A percentile compares a stretch with the other conserved stretches of the same genome.
phyloP scores from a whole-genome alignment of 2,797 vertebrate species.

The Tiaroga cobitis region DNA sequence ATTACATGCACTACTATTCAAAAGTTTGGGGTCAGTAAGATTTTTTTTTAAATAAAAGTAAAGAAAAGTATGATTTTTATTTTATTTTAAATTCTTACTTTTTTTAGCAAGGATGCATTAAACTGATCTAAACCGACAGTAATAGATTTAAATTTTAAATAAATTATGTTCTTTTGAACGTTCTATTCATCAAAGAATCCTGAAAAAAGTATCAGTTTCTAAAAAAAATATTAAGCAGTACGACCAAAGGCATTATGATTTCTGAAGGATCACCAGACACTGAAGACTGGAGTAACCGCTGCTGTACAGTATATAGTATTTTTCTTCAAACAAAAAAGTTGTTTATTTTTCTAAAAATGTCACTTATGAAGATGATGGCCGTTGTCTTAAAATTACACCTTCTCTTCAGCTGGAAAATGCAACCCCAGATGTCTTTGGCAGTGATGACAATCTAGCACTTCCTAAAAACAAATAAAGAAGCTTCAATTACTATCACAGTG shows the following conservation, averaged over 20 bases:
- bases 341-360: neutral
- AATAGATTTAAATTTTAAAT: neutral
- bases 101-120: neutral
- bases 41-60: neutral
- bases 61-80: neutral
- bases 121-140: neutral
- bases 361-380: neutral
- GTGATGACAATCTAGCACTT: slow-evolving; percentile 4
- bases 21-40: neutral
- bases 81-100: neutral
- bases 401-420: neutral
- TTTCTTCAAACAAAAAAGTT: neutral
- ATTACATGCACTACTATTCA: neutral
- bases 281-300: neutral
- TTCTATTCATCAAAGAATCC: neutral
- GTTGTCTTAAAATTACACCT: neutral
- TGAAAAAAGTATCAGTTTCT: neutral
- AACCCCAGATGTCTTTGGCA: slow-evolving; percentile 6
- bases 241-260: neutral
- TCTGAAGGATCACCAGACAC: neutral
- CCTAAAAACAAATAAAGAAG: slow-evolving; percentile 46
- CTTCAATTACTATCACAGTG: slow-evolving; percentile 56
- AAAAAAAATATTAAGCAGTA: neutral
- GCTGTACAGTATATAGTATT: neutral
- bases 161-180: neutral